Percentiles rank a stretch among this genome's conserved stretches.
Conservation (phyloP, 2,113 vertebrate species). For the Puffinus mauretanicus region DNA sequence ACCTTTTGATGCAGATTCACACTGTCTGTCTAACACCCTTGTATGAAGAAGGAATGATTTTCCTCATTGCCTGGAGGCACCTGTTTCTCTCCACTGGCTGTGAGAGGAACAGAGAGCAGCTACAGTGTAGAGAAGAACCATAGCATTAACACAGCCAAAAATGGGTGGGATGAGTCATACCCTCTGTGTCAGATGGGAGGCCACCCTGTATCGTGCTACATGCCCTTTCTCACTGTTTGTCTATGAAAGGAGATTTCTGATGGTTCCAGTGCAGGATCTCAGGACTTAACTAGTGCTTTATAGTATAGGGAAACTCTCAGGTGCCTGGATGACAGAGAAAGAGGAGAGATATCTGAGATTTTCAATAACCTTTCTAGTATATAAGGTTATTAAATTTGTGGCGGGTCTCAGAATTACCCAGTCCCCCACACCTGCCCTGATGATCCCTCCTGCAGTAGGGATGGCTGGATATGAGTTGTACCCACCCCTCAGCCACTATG, state of each 20-base stretch:
- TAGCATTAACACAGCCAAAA: background rate
- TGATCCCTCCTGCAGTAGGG: background rate
- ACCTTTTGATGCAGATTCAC: conserved; percentile 1
- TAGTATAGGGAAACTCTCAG: background rate
- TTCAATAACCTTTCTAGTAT: background rate
- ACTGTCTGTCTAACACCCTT: background rate
- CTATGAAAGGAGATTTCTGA: background rate
- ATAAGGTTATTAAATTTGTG: background rate
- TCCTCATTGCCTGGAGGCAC: background rate
- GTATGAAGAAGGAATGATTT: background rate
- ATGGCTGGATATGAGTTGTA: background rate
- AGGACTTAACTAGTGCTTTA: background rate
- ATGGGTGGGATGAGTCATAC: background rate
- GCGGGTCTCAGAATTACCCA: background rate
- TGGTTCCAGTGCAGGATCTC: background rate
- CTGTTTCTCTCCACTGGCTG: background rate
- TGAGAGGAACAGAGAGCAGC: background rate
- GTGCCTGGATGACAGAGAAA: background rate
- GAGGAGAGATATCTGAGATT: background rate
- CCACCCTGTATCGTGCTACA: background rate
- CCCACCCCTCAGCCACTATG: background rate
- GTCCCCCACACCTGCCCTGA: background rate
- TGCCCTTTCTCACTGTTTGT: background rate
- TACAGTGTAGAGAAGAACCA: background rate
- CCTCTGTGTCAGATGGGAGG: background rate